phyloP scores from a whole-genome alignment of 64 coral and sea anemone species.

The Astreopora myriophthalma region DNA sequence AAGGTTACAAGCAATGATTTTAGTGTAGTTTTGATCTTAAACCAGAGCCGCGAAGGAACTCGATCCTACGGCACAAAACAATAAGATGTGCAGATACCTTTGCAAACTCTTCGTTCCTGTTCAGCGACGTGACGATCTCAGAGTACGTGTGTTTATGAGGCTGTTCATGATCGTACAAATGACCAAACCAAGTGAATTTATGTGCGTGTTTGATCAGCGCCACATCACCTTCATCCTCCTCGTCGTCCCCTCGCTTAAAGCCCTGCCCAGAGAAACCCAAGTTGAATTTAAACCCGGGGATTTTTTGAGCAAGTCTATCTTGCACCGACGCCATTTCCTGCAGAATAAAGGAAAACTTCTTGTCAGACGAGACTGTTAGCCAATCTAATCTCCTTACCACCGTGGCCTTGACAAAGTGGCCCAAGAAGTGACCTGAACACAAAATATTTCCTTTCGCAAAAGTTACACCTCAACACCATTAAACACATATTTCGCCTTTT shows the following conservation, averaged over 20 bases:
- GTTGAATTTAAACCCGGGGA: slow-evolving; percentile 95
- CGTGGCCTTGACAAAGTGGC: no score
- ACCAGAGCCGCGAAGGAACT: not conserved
- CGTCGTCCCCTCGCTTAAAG: slow-evolving; percentile 69
- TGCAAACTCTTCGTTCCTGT: slow-evolving; percentile 85
- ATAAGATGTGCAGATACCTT: slow-evolving; percentile 43
- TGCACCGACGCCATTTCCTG: slow-evolving; percentile 89
- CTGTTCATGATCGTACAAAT: slow-evolving; percentile 97
- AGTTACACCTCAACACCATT: no score
- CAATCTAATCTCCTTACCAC: not conserved
- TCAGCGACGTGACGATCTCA: slow-evolving; percentile 76
- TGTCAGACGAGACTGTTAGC: not conserved
- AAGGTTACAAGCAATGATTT: no score
- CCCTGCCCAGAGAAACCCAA: slow-evolving; percentile 93
- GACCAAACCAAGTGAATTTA: slow-evolving; percentile 95
- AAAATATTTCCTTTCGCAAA: no score
- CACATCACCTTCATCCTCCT: slow-evolving; percentile 89
- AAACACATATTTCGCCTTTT: no score
- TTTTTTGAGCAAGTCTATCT: slow-evolving; percentile 71
- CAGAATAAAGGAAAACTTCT: not conserved
- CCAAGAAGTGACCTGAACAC: no score
- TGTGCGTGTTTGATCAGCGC: slow-evolving; percentile 77
- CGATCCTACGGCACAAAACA: not conserved
- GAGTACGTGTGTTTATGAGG: slow-evolving; percentile 78
- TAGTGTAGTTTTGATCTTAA: no score